phyloP scores from a whole-genome alignment of 1,140 invertebrate species.

The Calephelis virginiensis region DNA sequence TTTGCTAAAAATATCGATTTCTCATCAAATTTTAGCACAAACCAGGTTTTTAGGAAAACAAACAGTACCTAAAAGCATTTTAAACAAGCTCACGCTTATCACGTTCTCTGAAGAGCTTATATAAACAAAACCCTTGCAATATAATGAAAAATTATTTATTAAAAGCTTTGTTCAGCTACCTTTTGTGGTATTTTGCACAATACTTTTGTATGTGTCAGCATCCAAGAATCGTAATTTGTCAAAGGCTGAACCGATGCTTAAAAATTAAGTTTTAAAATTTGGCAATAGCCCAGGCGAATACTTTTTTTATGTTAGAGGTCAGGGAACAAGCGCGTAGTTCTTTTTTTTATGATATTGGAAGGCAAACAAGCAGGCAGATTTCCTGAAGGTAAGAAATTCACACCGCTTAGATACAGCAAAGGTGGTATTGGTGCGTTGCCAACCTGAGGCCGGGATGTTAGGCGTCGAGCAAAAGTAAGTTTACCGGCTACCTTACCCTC shows the following conservation, averaged over 20 bases:
- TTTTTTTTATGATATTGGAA: too few species aligned
- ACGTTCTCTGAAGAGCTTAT: conserved; percentile 6
- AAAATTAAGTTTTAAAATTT: conserved; percentile 1
- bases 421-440: too few species aligned
- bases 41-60: conserved; percentile 1
- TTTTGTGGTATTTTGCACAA: conserved; percentile 12
- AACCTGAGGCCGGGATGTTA: too few species aligned
- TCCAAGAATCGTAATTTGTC: conserved; percentile 4
- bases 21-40: not conserved
- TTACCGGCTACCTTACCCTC: too few species aligned
- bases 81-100: conserved; percentile 11
- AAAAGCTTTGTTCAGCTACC: conserved; percentile 8
- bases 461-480: too few species aligned
- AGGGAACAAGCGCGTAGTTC: too few species aligned
- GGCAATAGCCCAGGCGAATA: not conserved
- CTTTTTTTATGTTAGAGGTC: too few species aligned
- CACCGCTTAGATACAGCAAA: too few species aligned
- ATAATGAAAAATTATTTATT: conserved; percentile 13
- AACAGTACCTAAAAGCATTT: conserved; percentile 1
- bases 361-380: too few species aligned
- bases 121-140: conserved; percentile 16
- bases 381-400: too few species aligned
- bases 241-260: not conserved
- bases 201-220: conserved; percentile 11
- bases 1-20: too few species aligned